Percentiles rank a stretch among this genome's conserved stretches.
These are phyloP conservation scores for Drosophila anceps DNA, from an alignment of 2,888 invertebrate species.

Conservation along the genomic window DNA sequence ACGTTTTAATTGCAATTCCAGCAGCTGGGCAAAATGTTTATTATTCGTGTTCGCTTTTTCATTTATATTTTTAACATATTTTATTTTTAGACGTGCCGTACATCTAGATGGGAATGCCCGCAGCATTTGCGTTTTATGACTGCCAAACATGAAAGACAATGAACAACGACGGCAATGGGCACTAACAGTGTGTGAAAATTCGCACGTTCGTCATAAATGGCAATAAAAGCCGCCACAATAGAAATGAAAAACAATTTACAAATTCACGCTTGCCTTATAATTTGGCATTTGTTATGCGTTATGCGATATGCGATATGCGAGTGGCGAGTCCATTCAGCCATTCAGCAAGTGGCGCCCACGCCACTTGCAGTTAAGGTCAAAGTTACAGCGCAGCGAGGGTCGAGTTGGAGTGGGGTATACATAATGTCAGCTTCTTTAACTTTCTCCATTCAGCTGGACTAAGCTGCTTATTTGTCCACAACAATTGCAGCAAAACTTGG, in stretches of 20 bases:
- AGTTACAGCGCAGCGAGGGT: not conserved
- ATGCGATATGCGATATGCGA: conserved; percentile 24
- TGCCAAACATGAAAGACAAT: conserved; percentile 65
- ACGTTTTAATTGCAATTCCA: conserved; percentile 70
- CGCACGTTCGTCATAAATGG: conserved; percentile 74
- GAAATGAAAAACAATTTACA: conserved; percentile 58
- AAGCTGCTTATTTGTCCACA: conserved; percentile 24
- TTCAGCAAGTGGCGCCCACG: conserved; percentile 19
- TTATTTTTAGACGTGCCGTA: conserved; percentile 62
- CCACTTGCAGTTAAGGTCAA: conserved; percentile 21
- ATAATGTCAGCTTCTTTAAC: not conserved
- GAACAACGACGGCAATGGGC: conserved; percentile 1
- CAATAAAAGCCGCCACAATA: conserved; percentile 55
- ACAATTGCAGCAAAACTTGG: conserved; percentile 47
- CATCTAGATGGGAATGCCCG: conserved; percentile 51
- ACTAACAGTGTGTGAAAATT: conserved; percentile 75
- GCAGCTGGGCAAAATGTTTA: conserved; percentile 62
- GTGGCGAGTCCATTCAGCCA: conserved; percentile 13
- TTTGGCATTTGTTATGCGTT: conserved; percentile 32
- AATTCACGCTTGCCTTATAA: conserved; percentile 49
- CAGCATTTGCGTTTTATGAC: conserved; percentile 70
- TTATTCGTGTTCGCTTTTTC: conserved; percentile 4
- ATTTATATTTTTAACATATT: conserved; percentile 15
- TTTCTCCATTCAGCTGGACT: conserved; percentile 1
- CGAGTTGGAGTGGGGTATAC: not conserved